A percentile compares a stretch with the other conserved stretches of the same genome.
Evolutionary conservation across 2,888 invertebrate species (phyloP).

Genomic region (Melipona bicolor): DNA sequence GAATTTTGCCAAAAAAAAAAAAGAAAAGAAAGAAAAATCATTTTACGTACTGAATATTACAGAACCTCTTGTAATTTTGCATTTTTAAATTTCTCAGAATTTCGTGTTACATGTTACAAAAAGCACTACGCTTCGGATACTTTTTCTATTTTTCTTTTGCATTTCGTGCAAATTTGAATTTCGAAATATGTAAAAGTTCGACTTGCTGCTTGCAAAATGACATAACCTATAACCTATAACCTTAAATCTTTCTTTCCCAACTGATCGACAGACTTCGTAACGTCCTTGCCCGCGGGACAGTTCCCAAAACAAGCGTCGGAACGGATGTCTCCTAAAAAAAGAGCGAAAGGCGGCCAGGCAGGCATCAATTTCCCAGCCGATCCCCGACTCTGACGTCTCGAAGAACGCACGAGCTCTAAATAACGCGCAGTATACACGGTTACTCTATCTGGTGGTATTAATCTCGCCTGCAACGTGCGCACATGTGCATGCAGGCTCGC

Average conservation of each 20-base stretch:
- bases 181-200: too few relatives aligned
- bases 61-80: too few relatives aligned
- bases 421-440: conserved; percentile 34
- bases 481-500: conserved; percentile 1
- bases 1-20: too few relatives aligned
- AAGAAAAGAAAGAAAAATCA: too few relatives aligned
- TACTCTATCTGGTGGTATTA: conserved; percentile 42
- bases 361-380: conserved; percentile 10
- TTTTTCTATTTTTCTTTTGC: too few relatives aligned
- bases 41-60: too few relatives aligned
- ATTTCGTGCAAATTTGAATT: too few relatives aligned
- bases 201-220: too few relatives aligned
- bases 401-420: conserved; percentile 23
- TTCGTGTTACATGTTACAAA: too few relatives aligned
- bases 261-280: neutral
- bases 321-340: neutral
- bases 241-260: neutral
- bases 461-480: conserved; percentile 27
- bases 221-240: too few relatives aligned
- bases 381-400: conserved; percentile 9
- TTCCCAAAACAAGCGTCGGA: neutral
- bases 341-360: neutral
- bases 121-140: too few relatives aligned
- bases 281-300: neutral
- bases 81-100: too few relatives aligned